These are phyloP conservation scores for Plagiodera versicolora DNA, from an alignment of 2,888 invertebrate species.

Conservation along the genomic window DNA sequence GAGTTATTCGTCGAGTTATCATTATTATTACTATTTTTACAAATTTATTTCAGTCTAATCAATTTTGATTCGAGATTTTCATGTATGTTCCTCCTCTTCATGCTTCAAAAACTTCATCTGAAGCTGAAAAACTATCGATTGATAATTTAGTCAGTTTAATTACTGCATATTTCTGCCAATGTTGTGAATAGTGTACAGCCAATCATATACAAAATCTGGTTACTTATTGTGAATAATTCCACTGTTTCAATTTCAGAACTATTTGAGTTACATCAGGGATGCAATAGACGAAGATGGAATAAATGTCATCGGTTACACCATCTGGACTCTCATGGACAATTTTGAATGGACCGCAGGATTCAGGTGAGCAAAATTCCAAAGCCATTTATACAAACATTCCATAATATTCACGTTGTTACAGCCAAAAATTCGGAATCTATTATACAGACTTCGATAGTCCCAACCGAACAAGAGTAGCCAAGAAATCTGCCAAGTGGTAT, in stretches of 20 bases:
- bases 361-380: too few species aligned
- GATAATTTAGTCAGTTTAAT: too few species aligned
- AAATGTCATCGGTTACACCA: slow-evolving; percentile 18
- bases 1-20: too few species aligned
- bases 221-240: background rate
- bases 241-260: slow-evolving; percentile 9
- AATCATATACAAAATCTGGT: too few species aligned
- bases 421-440: slow-evolving; percentile 69
- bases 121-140: too few species aligned
- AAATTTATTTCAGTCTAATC: too few species aligned
- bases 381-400: background rate
- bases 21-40: too few species aligned
- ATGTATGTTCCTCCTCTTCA: too few species aligned
- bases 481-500: slow-evolving; percentile 63
- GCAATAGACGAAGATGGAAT: slow-evolving; percentile 18
- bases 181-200: too few species aligned
- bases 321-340: slow-evolving; percentile 15
- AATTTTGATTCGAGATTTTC: too few species aligned
- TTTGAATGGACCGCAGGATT: slow-evolving; percentile 16
- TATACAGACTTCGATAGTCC: slow-evolving; percentile 66
- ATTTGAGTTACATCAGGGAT: slow-evolving; percentile 15
- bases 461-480: slow-evolving; percentile 63
- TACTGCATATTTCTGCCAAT: too few species aligned
- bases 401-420: slow-evolving; percentile 47
- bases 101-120: too few species aligned